These are phyloP conservation scores for Nansenia antarctica DNA, from an alignment of 2,113 vertebrate species.

Conservation along the genomic window DNA sequence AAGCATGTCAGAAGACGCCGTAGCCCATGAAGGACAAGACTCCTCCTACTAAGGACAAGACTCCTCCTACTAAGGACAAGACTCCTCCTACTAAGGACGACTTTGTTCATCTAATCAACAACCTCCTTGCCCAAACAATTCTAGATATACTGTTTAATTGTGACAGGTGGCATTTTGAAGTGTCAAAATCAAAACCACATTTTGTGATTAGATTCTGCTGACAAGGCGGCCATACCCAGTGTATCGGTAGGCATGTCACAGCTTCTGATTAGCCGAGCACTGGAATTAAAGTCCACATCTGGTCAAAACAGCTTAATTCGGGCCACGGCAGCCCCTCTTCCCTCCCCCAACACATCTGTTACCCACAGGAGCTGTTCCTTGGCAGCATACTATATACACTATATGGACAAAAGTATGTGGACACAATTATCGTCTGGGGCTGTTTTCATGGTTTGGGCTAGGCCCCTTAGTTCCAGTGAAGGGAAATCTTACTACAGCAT, in stretches of 20 bases:
- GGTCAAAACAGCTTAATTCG: conserved; percentile 41
- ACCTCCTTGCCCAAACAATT: background rate
- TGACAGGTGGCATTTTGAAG: background rate
- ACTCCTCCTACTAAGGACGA: too few relatives aligned
- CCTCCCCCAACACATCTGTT: conserved; percentile 49
- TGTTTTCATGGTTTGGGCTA: too few relatives aligned
- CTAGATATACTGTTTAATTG: background rate
- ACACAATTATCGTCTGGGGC: too few relatives aligned
- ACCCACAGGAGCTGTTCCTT: conserved; percentile 27
- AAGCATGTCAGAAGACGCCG: background rate
- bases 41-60: too few relatives aligned
- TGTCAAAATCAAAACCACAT: conserved; percentile 11
- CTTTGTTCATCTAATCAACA: background rate
- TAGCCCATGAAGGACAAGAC: background rate
- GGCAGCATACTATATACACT: too few relatives aligned
- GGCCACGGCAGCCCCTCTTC: background rate
- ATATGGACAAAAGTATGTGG: too few relatives aligned
- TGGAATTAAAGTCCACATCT: conserved; percentile 44
- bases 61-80: too few relatives aligned
- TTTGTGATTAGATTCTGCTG: background rate
- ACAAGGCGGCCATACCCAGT: background rate
- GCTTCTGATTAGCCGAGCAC: conserved; percentile 28
- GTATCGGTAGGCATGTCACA: conserved; percentile 6
- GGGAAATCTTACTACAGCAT: too few relatives aligned
- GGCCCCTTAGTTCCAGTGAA: too few relatives aligned